Conservation (phyloP, 2,113 vertebrate genomes). For the Ursus arctos region DNA sequence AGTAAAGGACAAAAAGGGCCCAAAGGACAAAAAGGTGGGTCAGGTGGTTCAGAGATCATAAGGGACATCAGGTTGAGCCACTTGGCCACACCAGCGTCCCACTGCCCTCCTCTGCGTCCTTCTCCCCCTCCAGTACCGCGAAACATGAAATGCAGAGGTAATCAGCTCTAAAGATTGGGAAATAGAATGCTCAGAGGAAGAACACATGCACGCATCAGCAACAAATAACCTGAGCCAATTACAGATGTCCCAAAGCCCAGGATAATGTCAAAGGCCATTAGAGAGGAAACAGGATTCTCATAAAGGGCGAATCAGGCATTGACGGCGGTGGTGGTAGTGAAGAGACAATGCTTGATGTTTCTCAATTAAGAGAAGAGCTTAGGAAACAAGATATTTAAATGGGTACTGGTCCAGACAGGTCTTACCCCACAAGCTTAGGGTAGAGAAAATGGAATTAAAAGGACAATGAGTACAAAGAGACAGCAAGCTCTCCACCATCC, state of each 20-base stretch:
- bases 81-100: background rate
- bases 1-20: background rate
- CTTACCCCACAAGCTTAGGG: background rate
- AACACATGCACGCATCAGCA: background rate
- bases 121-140: background rate
- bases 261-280: background rate
- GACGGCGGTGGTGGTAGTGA: background rate
- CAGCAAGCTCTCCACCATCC: background rate
- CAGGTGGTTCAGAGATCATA: background rate
- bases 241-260: background rate
- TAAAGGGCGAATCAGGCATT: background rate
- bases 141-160: background rate
- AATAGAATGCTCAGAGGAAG: background rate
- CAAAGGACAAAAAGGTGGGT: background rate
- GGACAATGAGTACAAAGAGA: background rate
- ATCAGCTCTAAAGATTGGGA: background rate
- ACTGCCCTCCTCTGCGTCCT: rapidly evolving
- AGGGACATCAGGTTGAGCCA: background rate
- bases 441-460: background rate
- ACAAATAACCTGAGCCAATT: background rate
- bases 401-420: background rate
- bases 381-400: background rate
- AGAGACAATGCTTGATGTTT: background rate
- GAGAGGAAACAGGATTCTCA: background rate
- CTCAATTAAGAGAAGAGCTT: background rate